Percentiles rank a stretch among this genome's conserved stretches.
Evolutionary conservation across 2,888 invertebrate species (phyloP).

Genomic region (Lasioglossum malachurum): DNA sequence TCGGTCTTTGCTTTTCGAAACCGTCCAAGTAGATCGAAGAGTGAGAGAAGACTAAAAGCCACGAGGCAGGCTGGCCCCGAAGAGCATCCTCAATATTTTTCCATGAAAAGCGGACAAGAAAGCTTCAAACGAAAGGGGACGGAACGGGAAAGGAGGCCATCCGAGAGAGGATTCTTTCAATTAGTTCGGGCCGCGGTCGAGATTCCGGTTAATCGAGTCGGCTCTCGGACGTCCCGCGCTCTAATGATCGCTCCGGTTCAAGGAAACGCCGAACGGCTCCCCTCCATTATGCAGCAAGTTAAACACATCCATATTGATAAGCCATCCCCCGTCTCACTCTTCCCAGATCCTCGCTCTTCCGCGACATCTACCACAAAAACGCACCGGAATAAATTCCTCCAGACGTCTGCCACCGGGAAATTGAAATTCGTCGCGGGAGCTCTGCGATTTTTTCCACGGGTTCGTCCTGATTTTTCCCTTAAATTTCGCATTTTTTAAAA

Average conservation of each 20-base stretch:
- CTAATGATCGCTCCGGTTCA: constrained; percentile 70
- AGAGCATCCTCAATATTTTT: constrained; percentile 38
- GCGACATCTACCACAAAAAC: constrained; percentile 47
- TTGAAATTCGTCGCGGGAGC: background rate
- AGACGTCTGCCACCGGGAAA: background rate
- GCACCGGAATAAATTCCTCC: constrained; percentile 40
- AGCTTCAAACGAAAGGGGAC: background rate
- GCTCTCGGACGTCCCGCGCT: constrained; percentile 60
- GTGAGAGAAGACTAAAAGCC: constrained; percentile 12
- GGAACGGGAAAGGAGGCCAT: constrained; percentile 18
- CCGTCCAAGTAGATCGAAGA: background rate
- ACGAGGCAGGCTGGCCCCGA: background rate
- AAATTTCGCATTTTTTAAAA: background rate
- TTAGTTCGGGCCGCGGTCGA: constrained; percentile 69
- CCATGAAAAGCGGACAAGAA: background rate
- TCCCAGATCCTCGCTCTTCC: constrained; percentile 24
- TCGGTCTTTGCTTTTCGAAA: constrained; percentile 14
- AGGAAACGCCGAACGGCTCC: constrained; percentile 52
- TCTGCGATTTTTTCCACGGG: background rate
- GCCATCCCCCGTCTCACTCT: constrained; percentile 32
- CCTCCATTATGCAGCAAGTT: constrained; percentile 77
- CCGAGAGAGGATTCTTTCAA: constrained; percentile 71
- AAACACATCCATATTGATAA: constrained; percentile 80
- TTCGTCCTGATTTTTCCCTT: background rate
- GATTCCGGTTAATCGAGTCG: constrained; percentile 71